Evolutionary conservation across 1,140 invertebrate species (phyloP).

Genomic region (Aphidius gifuensis): DNA sequence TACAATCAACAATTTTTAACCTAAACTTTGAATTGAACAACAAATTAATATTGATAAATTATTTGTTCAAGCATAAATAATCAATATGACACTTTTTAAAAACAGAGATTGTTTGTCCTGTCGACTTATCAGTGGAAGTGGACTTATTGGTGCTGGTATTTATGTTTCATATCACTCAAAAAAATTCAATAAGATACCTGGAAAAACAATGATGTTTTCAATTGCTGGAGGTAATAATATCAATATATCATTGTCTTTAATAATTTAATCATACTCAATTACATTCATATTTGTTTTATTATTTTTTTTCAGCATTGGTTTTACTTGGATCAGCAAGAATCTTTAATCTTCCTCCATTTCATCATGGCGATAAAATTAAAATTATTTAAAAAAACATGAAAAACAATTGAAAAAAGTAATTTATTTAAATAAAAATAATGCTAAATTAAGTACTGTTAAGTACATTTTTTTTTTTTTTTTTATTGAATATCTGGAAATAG

Average conservation of each 20-base stretch:
- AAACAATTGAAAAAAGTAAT: background rate
- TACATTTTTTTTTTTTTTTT: background rate
- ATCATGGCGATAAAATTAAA: slow-evolving; percentile 20
- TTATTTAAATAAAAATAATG: background rate
- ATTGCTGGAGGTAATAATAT: slow-evolving; percentile 36
- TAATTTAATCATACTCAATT: slow-evolving; percentile 18
- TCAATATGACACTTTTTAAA: slow-evolving; percentile 25
- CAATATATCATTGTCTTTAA: background rate
- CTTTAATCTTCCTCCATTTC: slow-evolving; percentile 43
- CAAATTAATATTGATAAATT: too few relatives aligned
- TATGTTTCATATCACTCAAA: slow-evolving; percentile 47
- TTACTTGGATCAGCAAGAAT: slow-evolving; percentile 40
- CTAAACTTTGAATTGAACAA: too few relatives aligned
- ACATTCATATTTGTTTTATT: slow-evolving; percentile 6
- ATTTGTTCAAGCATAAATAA: too few relatives aligned
- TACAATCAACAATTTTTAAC: too few relatives aligned
- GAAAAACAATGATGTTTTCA: slow-evolving; percentile 38
- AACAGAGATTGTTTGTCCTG: slow-evolving; percentile 46
- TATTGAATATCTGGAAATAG: background rate
- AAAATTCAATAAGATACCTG: slow-evolving; percentile 34
- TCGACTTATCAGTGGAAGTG: slow-evolving; percentile 45
- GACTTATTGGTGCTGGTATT: slow-evolving; percentile 46
- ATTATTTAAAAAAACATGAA: background rate
- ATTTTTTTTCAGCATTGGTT: slow-evolving; percentile 34
- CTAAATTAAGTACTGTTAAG: slow-evolving; percentile 3